phyloP scores from a whole-genome alignment of 2,888 invertebrate species.

The Cyaniris semiargus region DNA sequence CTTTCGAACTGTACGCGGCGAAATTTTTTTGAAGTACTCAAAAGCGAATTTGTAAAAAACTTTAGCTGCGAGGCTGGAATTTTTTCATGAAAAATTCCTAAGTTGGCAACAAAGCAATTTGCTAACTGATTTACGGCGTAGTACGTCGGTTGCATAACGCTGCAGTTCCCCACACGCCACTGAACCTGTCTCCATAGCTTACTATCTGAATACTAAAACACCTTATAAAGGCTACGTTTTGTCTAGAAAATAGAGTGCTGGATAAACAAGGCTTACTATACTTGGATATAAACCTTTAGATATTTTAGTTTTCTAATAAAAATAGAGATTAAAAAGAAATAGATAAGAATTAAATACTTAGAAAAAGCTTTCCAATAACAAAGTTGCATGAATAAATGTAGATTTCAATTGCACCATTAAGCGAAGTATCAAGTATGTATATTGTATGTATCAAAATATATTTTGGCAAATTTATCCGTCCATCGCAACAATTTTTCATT shows the following conservation, averaged over 20 bases:
- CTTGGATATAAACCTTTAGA: background rate
- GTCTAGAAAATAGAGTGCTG: background rate
- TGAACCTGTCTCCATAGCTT: background rate
- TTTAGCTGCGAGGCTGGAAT: background rate
- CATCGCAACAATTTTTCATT: no score
- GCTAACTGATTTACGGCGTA: constrained; percentile 26
- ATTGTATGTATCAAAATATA: no score
- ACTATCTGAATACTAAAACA: constrained; percentile 6
- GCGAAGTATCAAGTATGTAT: no score
- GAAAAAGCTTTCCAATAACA: no score
- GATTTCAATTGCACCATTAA: no score
- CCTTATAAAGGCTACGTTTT: background rate
- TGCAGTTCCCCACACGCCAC: constrained; percentile 16
- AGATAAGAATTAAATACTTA: no score
- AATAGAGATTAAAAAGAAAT: no score
- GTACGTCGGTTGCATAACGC: constrained; percentile 24
- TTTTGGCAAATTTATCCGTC: no score
- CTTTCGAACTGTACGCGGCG: background rate
- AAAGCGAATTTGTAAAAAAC: background rate
- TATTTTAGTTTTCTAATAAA: no score
- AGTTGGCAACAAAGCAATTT: constrained; percentile 30
- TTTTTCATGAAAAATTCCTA: constrained; percentile 15
- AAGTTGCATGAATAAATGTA: no score
- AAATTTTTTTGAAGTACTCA: background rate
- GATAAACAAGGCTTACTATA: background rate